Conservation (phyloP, 2,797 vertebrate species). For the Streptopelia turtur region DNA sequence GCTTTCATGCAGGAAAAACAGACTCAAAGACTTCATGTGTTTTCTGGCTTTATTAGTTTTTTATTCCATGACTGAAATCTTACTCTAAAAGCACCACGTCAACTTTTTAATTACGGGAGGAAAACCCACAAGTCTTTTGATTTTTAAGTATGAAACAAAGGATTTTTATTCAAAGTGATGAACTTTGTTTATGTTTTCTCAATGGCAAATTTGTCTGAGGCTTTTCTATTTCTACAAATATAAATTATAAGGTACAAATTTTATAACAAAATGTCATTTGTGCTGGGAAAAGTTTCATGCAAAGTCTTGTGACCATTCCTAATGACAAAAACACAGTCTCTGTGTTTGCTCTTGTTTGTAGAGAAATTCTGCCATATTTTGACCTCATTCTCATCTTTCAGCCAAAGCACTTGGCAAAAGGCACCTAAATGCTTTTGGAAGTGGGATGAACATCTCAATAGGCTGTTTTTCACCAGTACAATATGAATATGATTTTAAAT, state of each 20-base stretch:
- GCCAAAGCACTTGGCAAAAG: constrained; percentile 25
- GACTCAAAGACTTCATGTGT: not conserved
- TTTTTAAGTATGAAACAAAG: not conserved
- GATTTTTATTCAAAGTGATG: not conserved
- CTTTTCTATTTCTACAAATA: not conserved
- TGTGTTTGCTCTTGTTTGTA: not conserved
- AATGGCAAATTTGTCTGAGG: not conserved
- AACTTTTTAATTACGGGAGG: not conserved
- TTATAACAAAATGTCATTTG: not conserved
- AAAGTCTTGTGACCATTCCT: not conserved
- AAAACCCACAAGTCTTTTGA: accelerated
- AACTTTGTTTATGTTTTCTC: not conserved
- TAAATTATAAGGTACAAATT: not conserved
- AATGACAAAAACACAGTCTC: not conserved
- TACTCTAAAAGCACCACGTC: not conserved
- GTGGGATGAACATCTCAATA: not conserved
- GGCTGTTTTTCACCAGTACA: not conserved
- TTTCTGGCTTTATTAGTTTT: not conserved
- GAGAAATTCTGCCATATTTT: not conserved
- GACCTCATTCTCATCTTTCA: constrained; percentile 6
- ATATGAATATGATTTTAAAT: not conserved
- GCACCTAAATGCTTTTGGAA: not conserved
- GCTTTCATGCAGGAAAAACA: not conserved
- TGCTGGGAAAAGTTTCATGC: not conserved
- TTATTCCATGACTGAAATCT: not conserved